These are phyloP conservation scores for Diachasmimorpha longicaudata DNA, from an alignment of 1,140 invertebrate genomes.

Conservation along the genomic window DNA sequence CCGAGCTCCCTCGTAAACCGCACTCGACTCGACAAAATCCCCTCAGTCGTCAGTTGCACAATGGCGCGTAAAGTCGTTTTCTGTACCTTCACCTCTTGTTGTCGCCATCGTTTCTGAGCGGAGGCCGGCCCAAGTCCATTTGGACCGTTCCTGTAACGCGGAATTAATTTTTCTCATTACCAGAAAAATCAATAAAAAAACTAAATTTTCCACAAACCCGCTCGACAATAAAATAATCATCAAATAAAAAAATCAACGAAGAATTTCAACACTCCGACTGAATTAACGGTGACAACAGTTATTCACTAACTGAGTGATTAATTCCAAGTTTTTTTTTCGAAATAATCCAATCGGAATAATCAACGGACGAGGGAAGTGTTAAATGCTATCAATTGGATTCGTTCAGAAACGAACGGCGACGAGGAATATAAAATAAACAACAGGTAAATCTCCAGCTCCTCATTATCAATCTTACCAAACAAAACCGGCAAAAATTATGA, in stretches of 20 bases:
- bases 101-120: slow-evolving; percentile 59
- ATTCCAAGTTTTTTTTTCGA: background rate
- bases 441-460: slow-evolving; percentile 26
- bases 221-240: background rate
- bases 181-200: background rate
- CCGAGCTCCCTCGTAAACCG: background rate
- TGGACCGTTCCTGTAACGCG: slow-evolving; percentile 53
- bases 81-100: slow-evolving; percentile 34
- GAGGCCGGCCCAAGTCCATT: slow-evolving; percentile 55
- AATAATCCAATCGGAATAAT: background rate
- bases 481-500: background rate
- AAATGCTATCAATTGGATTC: slow-evolving; percentile 16
- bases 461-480: background rate
- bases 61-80: slow-evolving; percentile 50
- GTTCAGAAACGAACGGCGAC: slow-evolving; percentile 46
- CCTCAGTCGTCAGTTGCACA: slow-evolving; percentile 57
- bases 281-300: background rate
- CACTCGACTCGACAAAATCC: background rate
- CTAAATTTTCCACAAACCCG: background rate
- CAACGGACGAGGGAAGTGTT: background rate
- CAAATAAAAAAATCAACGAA: background rate
- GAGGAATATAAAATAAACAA: slow-evolving; percentile 9
- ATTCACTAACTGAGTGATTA: background rate
- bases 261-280: background rate
- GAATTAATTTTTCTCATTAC: slow-evolving; percentile 11